phyloP scores from a whole-genome alignment of 2,888 invertebrate genomes.

The Phanerotoma sp. region DNA sequence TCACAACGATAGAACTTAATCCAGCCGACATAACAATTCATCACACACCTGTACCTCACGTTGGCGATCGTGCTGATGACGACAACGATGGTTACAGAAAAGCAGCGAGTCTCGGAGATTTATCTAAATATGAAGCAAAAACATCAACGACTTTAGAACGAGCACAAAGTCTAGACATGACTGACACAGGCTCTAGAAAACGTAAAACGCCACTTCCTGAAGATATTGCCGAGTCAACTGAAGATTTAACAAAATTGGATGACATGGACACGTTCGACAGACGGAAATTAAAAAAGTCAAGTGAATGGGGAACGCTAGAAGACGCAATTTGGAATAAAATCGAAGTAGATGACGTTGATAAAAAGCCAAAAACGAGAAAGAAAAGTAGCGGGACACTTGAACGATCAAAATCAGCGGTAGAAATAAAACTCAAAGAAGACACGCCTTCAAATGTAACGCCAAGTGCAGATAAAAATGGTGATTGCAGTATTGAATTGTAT shows the following conservation, averaged over 20 bases:
- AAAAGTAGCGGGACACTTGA: slow-evolving; percentile 62
- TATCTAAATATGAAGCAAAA: slow-evolving; percentile 68
- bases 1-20: slow-evolving; percentile 72
- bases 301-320: slow-evolving; percentile 75
- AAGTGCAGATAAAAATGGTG: slow-evolving; percentile 20
- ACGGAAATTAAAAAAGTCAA: slow-evolving; percentile 71
- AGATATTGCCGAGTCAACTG: slow-evolving; percentile 53
- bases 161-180: slow-evolving; percentile 79
- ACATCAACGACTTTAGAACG: slow-evolving; percentile 69
- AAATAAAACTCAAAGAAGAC: slow-evolving; percentile 60
- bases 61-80: slow-evolving; percentile 58
- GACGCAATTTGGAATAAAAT: slow-evolving; percentile 69
- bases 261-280: slow-evolving; percentile 69
- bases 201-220: slow-evolving; percentile 64
- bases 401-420: slow-evolving; percentile 65
- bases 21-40: slow-evolving; percentile 75
- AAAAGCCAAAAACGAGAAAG: slow-evolving; percentile 37
- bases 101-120: slow-evolving; percentile 77
- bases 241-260: slow-evolving; percentile 59
- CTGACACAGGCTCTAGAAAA: slow-evolving; percentile 65
- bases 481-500: slow-evolving; percentile 46
- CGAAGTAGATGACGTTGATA: slow-evolving; percentile 53
- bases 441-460: slow-evolving; percentile 12
- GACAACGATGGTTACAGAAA: slow-evolving; percentile 67
- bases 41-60: slow-evolving; percentile 62